Evolutionary conservation across 2,113 vertebrate species (phyloP), one percentile per base, ranked within the genome.

Genomic region (Muscicapa adusta): DNA sequence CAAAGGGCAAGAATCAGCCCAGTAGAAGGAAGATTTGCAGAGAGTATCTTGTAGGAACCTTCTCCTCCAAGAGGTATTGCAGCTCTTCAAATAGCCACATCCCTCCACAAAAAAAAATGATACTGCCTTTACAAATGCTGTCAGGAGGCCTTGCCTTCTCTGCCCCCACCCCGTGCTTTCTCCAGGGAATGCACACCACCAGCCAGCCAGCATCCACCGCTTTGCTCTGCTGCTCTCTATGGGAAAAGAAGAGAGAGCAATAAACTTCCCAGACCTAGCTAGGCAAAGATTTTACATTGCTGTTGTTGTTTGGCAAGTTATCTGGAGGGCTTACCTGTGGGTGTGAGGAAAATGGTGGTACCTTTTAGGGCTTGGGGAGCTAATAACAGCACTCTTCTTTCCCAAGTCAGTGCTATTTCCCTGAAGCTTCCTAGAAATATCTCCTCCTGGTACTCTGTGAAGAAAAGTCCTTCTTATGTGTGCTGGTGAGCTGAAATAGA

Each of bases 101-200:
- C 20, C 14, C 66, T 58, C 34, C 40, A 43, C 26, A 42, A 42
- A 56, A 29, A 29, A 51, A 61, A 61, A 54, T 2, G 13, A 38
- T 50, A 28, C 9, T 2, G 3, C 45, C 10, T 77, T 82, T 47
- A 28, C 34, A 70, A 65, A 11, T 0, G 1, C 23, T 66, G 33
- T 57, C 65, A 28, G 47, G 28, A 51, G 12, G 54, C 11, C 38
- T 67, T 0, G 0, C 23, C 36, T 62, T 40, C 15, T 14, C 9
- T 15, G 6, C 12, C 47, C 19, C 9, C 3, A 1, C 12, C 15
- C 20, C 3, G 12, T 26, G 28, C 57, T 18, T 62, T 40, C 60
- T 8, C 38, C 4, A 34, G 51, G 29, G 40, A 71, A 80, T 7
- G 31, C 14, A 18, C 1, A 0, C 23, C 1, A 2, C 18, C 8